Conservation (phyloP, 2,888 invertebrate species). For the Caenorhabditis sp. region DNA sequence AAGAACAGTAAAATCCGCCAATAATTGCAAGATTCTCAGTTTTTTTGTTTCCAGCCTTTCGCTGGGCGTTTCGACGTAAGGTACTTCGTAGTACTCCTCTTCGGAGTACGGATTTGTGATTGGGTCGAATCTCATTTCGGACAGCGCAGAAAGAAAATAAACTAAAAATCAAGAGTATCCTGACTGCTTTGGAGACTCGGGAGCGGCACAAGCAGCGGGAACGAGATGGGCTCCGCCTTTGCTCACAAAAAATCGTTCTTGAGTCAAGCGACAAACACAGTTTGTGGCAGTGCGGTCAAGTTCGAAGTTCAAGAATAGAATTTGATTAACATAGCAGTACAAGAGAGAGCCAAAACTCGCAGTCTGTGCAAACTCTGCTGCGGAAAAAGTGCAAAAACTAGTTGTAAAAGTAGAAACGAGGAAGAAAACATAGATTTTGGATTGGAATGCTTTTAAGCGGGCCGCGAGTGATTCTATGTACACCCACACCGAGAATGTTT, state of each 20-base stretch:
- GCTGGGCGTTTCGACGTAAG: constrained; percentile 16
- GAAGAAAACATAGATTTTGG: no score
- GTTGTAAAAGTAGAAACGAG: not conserved
- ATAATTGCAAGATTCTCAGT: constrained; percentile 10
- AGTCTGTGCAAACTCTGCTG: not conserved
- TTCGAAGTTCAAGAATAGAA: constrained; percentile 33
- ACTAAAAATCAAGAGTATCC: constrained; percentile 22
- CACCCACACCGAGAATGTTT: no score
- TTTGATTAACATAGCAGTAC: constrained; percentile 27
- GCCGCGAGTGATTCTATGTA: no score
- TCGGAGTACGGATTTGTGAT: constrained; percentile 48
- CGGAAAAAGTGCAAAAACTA: not conserved
- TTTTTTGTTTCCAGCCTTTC: constrained; percentile 30
- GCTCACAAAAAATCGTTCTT: constrained; percentile 38
- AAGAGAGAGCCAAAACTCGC: not conserved
- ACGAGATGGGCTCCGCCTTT: constrained; percentile 33
- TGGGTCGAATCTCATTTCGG: constrained; percentile 47
- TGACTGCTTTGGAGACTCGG: constrained; percentile 21
- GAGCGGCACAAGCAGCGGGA: constrained; percentile 24
- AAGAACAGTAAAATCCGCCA: constrained; percentile 6
- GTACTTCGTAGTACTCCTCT: constrained; percentile 47
- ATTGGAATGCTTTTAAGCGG: no score
- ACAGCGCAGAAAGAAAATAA: not conserved
- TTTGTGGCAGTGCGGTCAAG: constrained; percentile 31
- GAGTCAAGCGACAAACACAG: constrained; percentile 43